A percentile compares a stretch with the other conserved stretches of the same genome.
Evolutionary conservation across 37 sponge, comb jelly and placozoan species (phyloP).

Genomic region (Diacarnus erythraeanus): DNA sequence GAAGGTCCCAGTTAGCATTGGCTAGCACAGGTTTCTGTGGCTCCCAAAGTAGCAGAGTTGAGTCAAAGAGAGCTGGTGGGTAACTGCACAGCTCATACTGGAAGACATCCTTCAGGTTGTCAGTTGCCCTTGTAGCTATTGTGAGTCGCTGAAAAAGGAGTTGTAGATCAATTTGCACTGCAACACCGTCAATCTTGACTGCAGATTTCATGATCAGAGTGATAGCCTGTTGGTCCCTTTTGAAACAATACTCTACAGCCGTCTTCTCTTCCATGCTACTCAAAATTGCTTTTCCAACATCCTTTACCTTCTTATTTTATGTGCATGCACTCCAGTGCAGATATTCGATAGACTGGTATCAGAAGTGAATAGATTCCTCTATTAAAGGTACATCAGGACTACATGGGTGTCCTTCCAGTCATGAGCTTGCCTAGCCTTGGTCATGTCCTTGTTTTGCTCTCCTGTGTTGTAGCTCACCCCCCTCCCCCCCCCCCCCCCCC

Average conservation of each 20-base stretch:
- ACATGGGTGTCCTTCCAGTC: slow-evolving; percentile 1
- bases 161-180: too few relatives aligned
- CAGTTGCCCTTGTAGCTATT: slow-evolving; percentile 22
- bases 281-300: slow-evolving; percentile 25
- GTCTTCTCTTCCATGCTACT: slow-evolving; percentile 23
- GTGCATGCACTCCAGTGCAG: background rate
- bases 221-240: slow-evolving; percentile 27
- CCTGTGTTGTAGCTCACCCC: too few relatives aligned
- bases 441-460: too few relatives aligned
- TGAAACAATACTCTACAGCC: slow-evolving; percentile 29
- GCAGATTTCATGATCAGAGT: slow-evolving; percentile 7
- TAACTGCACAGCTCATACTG: slow-evolving; percentile 43
- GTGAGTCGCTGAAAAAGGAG: too few relatives aligned
- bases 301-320: slow-evolving; percentile 2
- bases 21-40: slow-evolving; percentile 31
- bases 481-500: too few relatives aligned
- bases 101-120: too few relatives aligned
- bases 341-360: background rate
- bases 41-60: slow-evolving; percentile 24
- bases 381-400: background rate
- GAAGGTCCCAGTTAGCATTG: too few relatives aligned
- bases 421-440: background rate
- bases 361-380: background rate
- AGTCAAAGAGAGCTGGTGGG: slow-evolving; percentile 45
- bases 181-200: slow-evolving; percentile 15